Base-by-base conservation (phyloP, 2,797 vertebrate genomes). In the Salarias fasciatus region DNA sequence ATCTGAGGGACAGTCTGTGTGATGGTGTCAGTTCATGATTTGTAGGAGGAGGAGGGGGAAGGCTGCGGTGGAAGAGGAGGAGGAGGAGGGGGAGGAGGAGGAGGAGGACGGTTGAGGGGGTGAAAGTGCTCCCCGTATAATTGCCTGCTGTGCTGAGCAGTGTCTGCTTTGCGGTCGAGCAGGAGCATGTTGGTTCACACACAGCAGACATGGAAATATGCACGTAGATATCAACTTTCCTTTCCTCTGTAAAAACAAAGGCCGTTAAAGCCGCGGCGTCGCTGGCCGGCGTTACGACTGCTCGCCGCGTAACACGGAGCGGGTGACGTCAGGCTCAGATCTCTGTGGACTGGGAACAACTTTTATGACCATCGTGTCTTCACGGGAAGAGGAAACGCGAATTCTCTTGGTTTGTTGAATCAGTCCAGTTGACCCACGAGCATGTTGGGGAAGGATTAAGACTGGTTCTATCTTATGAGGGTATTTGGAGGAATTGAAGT, bases 201-300 rank as follows among this genome's bases (percentile, higher is more conserved):
- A 85, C 86, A 77, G 45, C 87, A 90, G 88, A 90, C 89, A 67
- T 77, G 83, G 74, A 91, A 88, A 88, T 88, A 88, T 89, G 89
- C 88, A 84, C 75, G 11, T 80, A 62, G 78, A 80, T 86, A 90
- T 87, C 84, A 56, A 65, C 77, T 77, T 68, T 79, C 53, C 54
- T 57, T 49, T 49, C 48, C 62, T 79, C 71, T 43, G 48, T 64
- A 67, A 83, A 85, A 83, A 80, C 45, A 75, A 72, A 65, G 57
- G 63, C 48, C 62, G 80, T 80, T 79, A 84, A 85, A 88, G 38
- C 29, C 43, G 69, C 59, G 10, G 43, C 6, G 7, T 48, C 13
- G 46, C 75, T 63, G 73, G 69, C 42, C 14, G 38, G 45, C 37
- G 29, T 51, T 67, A 52, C n/a, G 50, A 67, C 52, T 69, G 77